Evolutionary conservation across 2,797 vertebrate species (phyloP).

Genomic region (Naso thynnoides): DNA sequence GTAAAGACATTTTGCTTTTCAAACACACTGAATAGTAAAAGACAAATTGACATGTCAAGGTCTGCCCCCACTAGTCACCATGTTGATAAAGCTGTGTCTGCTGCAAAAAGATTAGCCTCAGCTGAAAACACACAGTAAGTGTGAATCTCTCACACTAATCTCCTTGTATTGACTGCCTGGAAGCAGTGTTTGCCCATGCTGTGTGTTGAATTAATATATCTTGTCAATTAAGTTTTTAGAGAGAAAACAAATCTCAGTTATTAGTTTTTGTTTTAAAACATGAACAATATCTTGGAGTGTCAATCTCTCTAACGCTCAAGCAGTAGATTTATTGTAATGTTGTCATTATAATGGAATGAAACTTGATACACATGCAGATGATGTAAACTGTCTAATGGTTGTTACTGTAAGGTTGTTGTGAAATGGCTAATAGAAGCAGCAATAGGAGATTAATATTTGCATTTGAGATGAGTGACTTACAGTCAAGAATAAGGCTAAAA

Average conservation of each 20-base stretch:
- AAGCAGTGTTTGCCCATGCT: neutral
- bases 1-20: neutral
- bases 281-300: neutral
- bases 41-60: neutral
- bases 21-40: neutral
- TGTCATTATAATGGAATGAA: conserved; percentile 20
- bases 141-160: conserved; percentile 33
- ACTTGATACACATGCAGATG: conserved; percentile 23
- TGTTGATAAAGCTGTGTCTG: neutral
- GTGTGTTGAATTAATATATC: neutral
- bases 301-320: neutral
- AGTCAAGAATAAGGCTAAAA: neutral
- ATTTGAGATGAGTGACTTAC: neutral
- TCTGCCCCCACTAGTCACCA: neutral
- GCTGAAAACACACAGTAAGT: conserved; percentile 14
- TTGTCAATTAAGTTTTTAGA: neutral
- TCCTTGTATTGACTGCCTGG: neutral
- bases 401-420: conserved; percentile 20
- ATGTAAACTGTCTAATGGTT: conserved; percentile 5
- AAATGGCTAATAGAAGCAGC: conserved; percentile 7
- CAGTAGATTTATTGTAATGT: conserved; percentile 6
- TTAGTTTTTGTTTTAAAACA: neutral
- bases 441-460: neutral
- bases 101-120: conserved; percentile 4
- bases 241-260: conserved; percentile 3